Evolutionary conservation across 2,113 vertebrate species (phyloP).

Genomic region (Gadus chalcogrammus): DNA sequence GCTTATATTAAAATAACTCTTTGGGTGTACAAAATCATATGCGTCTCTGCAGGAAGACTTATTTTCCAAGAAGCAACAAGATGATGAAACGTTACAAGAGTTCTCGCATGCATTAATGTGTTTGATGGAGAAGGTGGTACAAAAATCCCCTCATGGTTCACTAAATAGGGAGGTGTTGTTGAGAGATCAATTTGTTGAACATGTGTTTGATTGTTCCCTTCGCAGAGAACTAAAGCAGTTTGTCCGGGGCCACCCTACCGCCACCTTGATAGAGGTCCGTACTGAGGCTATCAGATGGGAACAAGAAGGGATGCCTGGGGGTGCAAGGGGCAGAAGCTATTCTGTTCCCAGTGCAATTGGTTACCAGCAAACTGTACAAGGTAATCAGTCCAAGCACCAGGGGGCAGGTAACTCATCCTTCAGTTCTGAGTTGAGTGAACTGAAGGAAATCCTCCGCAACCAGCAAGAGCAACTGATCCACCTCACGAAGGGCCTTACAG

Average conservation of each 20-base stretch:
- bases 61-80: slow-evolving; percentile 1
- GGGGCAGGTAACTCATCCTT: background rate
- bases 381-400: background rate
- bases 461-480: slow-evolving; percentile 21
- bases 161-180: no score
- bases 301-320: no score
- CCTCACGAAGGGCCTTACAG: background rate
- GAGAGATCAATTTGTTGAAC: no score
- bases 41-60: slow-evolving; percentile 15
- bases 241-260: background rate
- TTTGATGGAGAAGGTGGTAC: slow-evolving; percentile 11
- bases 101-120: background rate
- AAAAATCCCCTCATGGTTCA: no score
- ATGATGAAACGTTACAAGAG: slow-evolving; percentile 15
- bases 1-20: slow-evolving; percentile 5
- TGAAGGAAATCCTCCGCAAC: slow-evolving; percentile 3
- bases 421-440: background rate
- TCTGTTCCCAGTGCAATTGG: background rate
- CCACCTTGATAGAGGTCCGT: slow-evolving; percentile 7
- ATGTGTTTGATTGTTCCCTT: background rate
- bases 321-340: background rate
- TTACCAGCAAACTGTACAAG: slow-evolving; percentile 1
- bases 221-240: background rate
- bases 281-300: slow-evolving; percentile 6
- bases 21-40: slow-evolving; percentile 13